Percentiles rank a stretch among this genome's conserved stretches.
Conservation (phyloP, 23 tunicate species). For the Trididemnum clinides region DNA sequence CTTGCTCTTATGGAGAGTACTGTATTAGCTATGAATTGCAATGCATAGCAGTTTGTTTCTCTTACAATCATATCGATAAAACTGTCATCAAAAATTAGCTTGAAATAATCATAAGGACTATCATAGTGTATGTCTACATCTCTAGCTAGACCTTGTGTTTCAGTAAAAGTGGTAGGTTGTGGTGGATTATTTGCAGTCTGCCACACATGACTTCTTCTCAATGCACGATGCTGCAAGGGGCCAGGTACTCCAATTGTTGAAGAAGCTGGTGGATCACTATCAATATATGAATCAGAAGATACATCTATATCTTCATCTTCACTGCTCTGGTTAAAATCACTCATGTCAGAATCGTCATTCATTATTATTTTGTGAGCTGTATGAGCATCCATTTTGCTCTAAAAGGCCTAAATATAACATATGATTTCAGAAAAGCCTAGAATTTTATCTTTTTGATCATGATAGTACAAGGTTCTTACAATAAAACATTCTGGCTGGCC, state of each 20-base stretch:
- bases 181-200: too few species aligned
- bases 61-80: too few species aligned
- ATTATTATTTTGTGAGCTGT: not conserved
- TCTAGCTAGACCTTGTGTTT: too few species aligned
- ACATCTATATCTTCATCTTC: slow-evolving; percentile 10
- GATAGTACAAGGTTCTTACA: not conserved
- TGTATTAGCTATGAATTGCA: too few species aligned
- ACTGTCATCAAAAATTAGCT: too few species aligned
- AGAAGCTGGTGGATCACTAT: slow-evolving; percentile 8
- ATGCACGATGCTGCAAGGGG: not conserved
- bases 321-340: not conserved
- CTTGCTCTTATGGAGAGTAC: too few species aligned
- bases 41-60: too few species aligned
- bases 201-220: too few species aligned
- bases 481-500: not conserved
- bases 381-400: slow-evolving; percentile 1
- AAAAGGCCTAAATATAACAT: not conserved
- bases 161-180: too few species aligned
- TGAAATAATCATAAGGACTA: too few species aligned
- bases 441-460: not conserved
- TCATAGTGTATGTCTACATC: too few species aligned
- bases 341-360: slow-evolving; percentile 10
- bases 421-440: too few species aligned
- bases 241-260: slow-evolving; percentile 13
- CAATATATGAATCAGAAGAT: slow-evolving; percentile 12